Evolutionary conservation across 2,113 vertebrate species (phyloP), one percentile per base, ranked within the genome.

Genomic region (Odocoileus virginianus): DNA sequence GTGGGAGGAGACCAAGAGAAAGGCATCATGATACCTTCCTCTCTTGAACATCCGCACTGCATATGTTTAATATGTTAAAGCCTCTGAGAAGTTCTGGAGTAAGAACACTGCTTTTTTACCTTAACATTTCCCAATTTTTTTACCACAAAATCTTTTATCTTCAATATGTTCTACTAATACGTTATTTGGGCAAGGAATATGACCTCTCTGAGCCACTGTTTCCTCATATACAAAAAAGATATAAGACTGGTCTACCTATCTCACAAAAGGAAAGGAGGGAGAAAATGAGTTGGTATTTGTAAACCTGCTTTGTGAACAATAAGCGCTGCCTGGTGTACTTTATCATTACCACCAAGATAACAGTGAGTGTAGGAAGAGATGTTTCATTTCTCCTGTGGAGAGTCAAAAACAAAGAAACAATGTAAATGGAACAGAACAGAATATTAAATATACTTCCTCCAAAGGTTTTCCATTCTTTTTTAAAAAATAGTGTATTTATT

Each of bases 141-240:
- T 67, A 85, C 45, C 45, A 92, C 4, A 16, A 85, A 74, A 91
- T 89, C 61, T 47, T 81, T 81, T 47, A 76, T 87, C 55, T 95
- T 14, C 67, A 61, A 64, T 84, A 52, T 83, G 50, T 61, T 93
- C 81, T 90, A 94, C 21, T 90, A 92, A 52, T 95, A 96, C 7
- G 25, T 84, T 81, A 96, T 90, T 71, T 78, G 25, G 54, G 19
- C 54, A 98, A 97, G 50, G 95, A 90, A 74, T 58, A 55, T 74
- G 93, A 64, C 33, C 19, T 87, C 61, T 89, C 25, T 93, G 17
- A 95, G 33, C 27, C 94, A 58, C 43, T 60, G 27, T 86, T 93
- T 86, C 58, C 36, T 50, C 79, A 85, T 16, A 81, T 12, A 25
- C 57, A 96, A 52, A 93, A 60, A 87, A 47, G 14, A 94, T 16